phyloP scores from a whole-genome alignment of 1,140 invertebrate genomes.

The Aphaenogaster floridana region DNA sequence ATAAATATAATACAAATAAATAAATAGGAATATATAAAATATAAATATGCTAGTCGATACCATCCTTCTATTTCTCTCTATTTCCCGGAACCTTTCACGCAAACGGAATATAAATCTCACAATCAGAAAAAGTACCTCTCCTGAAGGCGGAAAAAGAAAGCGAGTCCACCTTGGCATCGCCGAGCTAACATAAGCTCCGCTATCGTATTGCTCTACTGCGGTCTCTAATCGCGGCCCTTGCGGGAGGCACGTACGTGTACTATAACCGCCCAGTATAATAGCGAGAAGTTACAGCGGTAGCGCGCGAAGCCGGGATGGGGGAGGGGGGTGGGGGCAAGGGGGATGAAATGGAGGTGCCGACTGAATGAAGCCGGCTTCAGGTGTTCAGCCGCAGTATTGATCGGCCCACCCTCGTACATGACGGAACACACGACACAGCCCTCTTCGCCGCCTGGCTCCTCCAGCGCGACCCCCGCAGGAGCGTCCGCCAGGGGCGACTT shows the following conservation, averaged over 20 bases:
- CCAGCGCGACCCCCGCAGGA: constrained; percentile 50
- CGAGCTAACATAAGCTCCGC: neutral
- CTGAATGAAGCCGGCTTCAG: constrained; percentile 83
- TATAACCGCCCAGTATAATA: constrained; percentile 64
- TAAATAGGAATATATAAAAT: no score
- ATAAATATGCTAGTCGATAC: no score
- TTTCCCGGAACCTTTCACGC: neutral
- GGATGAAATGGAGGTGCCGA: constrained; percentile 70
- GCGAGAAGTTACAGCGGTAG: constrained; percentile 37
- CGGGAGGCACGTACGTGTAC: constrained; percentile 7
- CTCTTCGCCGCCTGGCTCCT: constrained; percentile 1
- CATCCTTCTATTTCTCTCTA: neutral
- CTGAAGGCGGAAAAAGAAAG: neutral
- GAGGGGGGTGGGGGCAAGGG: neutral
- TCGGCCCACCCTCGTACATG: constrained; percentile 79
- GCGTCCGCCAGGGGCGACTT: constrained; percentile 64
- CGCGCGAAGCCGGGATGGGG: neutral
- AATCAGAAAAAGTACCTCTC: neutral
- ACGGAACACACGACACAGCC: constrained; percentile 64
- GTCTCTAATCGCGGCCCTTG: constrained; percentile 13
- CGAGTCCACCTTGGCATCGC: neutral
- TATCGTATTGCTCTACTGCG: neutral
- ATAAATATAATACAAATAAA: no score
- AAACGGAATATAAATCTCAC: neutral
- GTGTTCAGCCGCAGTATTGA: constrained; percentile 81